Percentiles rank a stretch among this genome's conserved stretches.
Conservation (phyloP, 1,140 invertebrate genomes). For the Drusus annulatus region DNA sequence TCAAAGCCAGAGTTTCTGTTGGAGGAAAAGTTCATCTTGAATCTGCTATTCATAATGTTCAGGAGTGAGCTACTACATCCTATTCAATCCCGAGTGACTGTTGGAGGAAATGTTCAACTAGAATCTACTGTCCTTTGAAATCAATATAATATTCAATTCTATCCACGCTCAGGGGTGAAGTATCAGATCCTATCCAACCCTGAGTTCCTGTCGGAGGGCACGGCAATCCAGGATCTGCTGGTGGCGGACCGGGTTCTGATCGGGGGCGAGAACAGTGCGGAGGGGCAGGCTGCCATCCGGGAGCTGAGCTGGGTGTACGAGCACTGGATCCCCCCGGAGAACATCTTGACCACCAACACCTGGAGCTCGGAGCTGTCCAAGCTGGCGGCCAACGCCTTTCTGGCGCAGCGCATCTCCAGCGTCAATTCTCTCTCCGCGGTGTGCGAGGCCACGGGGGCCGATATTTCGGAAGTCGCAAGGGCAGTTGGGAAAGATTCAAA, state of each 20-base stretch:
- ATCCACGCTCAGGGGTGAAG: constrained; percentile 66
- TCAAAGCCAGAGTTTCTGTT: constrained; percentile 99
- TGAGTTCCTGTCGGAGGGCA: constrained; percentile 98
- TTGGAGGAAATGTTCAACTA: constrained; percentile 98
- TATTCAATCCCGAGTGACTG: constrained; percentile 99
- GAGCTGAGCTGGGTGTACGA: constrained; percentile 92
- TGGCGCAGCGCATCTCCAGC: constrained; percentile 98
- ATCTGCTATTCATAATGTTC: constrained; percentile 74
- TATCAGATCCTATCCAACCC: constrained; percentile 98
- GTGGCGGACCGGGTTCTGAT: constrained; percentile 97
- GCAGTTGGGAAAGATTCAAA: constrained; percentile 95
- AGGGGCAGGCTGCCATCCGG: constrained; percentile 89
- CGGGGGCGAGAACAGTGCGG: constrained; percentile 92
- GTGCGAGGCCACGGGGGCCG: constrained; percentile 98
- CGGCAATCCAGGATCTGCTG: constrained; percentile 95
- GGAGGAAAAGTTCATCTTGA: constrained; percentile 98
- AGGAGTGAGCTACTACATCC: constrained; percentile 83
- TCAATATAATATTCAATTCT: background rate
- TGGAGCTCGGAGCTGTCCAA: constrained; percentile 99
- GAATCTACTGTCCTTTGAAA: constrained; percentile 77
- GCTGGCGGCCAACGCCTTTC: constrained; percentile 97
- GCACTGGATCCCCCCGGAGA: constrained; percentile 94
- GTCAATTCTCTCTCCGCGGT: constrained; percentile 99
- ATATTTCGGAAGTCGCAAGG: constrained; percentile 95
- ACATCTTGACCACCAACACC: constrained; percentile 97